A percentile compares a stretch with the other conserved stretches of the same genome.
Evolutionary conservation across 1,140 invertebrate species (phyloP).

Genomic region (Drosophila sturtevanti): DNA sequence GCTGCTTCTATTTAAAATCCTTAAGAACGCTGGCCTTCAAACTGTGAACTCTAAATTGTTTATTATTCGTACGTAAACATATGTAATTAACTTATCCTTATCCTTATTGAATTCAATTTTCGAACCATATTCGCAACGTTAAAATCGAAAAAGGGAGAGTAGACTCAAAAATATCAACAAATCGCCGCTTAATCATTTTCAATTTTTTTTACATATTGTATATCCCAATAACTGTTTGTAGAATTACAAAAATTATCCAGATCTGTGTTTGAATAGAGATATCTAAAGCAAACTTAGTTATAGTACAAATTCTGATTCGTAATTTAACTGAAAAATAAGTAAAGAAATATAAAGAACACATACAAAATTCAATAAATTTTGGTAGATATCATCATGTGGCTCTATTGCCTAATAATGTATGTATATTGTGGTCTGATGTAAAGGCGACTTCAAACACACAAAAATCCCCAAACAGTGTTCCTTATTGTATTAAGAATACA

Average conservation of each 20-base stretch:
- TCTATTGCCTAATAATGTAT: background rate
- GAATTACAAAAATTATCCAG: too few relatives aligned
- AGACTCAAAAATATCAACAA: background rate
- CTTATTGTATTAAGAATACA: background rate
- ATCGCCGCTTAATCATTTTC: background rate
- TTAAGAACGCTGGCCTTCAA: conserved; percentile 2
- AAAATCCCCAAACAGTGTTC: background rate
- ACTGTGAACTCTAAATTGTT: background rate
- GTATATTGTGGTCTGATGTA: background rate
- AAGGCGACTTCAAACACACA: background rate
- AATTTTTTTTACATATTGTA: too few relatives aligned
- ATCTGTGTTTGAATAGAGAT: too few relatives aligned
- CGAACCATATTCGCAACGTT: background rate
- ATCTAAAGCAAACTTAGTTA: background rate
- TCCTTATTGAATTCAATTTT: background rate
- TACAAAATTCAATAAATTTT: background rate
- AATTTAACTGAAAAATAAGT: too few relatives aligned
- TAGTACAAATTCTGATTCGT: background rate
- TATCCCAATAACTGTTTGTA: too few relatives aligned
- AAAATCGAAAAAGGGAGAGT: background rate
- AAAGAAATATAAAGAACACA: too few relatives aligned
- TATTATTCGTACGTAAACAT: background rate
- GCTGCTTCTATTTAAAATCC: background rate
- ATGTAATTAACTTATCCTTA: too few relatives aligned
- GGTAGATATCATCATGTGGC: background rate